These are phyloP conservation scores for Ammospiza nelsoni DNA, from an alignment of 2,113 vertebrate species.

Conservation along the genomic window DNA sequence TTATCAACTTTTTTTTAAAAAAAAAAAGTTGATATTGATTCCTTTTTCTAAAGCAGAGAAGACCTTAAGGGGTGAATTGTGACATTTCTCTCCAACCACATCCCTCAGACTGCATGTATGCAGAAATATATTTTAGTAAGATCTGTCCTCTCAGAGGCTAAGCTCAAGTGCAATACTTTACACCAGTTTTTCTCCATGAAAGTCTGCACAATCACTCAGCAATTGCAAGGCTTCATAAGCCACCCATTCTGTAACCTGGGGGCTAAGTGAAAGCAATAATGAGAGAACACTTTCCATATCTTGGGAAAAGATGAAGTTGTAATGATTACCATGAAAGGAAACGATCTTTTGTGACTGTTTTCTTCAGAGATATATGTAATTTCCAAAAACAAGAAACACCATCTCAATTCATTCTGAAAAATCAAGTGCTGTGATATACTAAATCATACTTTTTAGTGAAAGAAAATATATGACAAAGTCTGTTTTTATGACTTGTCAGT, in stretches of 20 bases:
- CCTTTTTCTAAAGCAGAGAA: background rate
- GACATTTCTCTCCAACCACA: background rate
- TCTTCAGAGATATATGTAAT: background rate
- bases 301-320: background rate
- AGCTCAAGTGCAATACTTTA: background rate
- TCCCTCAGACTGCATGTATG: background rate
- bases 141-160: background rate
- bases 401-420: background rate
- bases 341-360: background rate
- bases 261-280: conserved; percentile 7
- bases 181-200: background rate
- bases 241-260: background rate
- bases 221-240: conserved; percentile 30
- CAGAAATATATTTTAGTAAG: background rate
- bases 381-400: background rate
- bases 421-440: background rate
- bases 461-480: background rate
- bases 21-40: background rate
- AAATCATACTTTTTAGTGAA: background rate
- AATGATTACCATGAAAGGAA: background rate
- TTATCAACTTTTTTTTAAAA: background rate
- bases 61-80: background rate
- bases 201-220: conserved; percentile 34
- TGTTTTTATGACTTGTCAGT: background rate
- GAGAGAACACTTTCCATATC: conserved; percentile 13